phyloP scores from a whole-genome alignment of 2,113 vertebrate genomes.

The Solea senegalensis region DNA sequence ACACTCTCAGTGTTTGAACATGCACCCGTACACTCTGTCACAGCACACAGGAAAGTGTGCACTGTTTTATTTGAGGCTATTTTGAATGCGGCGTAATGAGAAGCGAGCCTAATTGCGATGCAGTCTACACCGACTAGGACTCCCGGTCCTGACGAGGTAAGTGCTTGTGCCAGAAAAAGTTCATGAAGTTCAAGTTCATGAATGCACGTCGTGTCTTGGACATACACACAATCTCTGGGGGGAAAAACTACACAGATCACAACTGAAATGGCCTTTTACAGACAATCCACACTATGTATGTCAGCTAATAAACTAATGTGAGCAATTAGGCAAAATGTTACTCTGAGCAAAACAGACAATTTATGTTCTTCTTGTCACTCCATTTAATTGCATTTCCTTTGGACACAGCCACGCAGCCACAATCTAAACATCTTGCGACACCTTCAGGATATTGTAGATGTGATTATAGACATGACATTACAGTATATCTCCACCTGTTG shows the following conservation, averaged over 20 bases:
- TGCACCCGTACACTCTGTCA: slow-evolving; percentile 16
- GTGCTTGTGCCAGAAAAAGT: no score
- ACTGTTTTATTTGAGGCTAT: slow-evolving; percentile 50
- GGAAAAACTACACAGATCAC: slow-evolving; percentile 11
- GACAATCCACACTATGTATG: background rate
- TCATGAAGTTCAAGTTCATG: no score
- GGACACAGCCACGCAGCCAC: slow-evolving; percentile 25
- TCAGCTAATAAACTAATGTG: slow-evolving; percentile 26
- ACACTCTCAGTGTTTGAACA: slow-evolving; percentile 13
- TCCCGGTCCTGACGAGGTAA: no score
- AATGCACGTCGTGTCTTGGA: slow-evolving; percentile 9
- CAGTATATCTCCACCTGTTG: slow-evolving; percentile 13
- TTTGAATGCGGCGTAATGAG: slow-evolving; percentile 72
- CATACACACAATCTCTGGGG: slow-evolving; percentile 24
- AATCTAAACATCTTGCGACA: slow-evolving; percentile 22
- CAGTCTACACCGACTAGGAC: slow-evolving; percentile 40
- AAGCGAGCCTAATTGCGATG: slow-evolving; percentile 76
- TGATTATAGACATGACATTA: no score
- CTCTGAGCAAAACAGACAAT: slow-evolving; percentile 13
- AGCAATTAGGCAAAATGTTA: slow-evolving; percentile 26
- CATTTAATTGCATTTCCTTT: slow-evolving; percentile 30
- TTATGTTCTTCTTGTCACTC: slow-evolving; percentile 31
- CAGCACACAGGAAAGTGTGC: background rate
- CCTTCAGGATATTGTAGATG: slow-evolving; percentile 27
- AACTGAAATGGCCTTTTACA: slow-evolving; percentile 26